These are phyloP conservation scores for Epizoanthus stellaris DNA, from an alignment of 92 coral and sea anemone species.

Conservation along the genomic window DNA sequence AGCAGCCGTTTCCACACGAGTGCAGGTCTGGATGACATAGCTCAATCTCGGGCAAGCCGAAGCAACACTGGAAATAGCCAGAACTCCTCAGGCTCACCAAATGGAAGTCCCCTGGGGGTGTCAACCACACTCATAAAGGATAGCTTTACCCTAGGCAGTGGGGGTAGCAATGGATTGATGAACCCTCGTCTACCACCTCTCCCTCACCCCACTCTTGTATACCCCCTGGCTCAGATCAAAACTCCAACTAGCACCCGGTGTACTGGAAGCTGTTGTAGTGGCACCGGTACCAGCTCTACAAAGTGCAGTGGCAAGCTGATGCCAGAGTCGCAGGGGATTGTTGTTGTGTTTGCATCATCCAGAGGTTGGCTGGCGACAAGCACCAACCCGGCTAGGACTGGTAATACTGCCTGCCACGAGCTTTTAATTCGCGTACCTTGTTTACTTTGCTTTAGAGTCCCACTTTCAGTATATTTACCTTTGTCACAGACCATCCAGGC, in stretches of 20 bases:
- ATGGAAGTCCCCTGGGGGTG: slow-evolving; percentile 81
- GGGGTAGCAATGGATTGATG: slow-evolving; percentile 87
- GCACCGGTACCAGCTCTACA: slow-evolving; percentile 68
- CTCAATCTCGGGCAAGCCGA: slow-evolving; percentile 79
- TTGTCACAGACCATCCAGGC: not conserved
- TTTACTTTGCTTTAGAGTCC: slow-evolving; percentile 13
- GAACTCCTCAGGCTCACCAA: slow-evolving; percentile 80
- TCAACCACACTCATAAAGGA: slow-evolving; percentile 74
- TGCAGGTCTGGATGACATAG: slow-evolving; percentile 98
- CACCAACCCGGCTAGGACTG: slow-evolving; percentile 80
- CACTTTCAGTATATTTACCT: not conserved
- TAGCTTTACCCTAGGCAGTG: slow-evolving; percentile 64
- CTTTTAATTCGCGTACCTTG: not conserved
- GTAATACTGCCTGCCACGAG: slow-evolving; percentile 24
- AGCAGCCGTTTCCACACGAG: slow-evolving; percentile 99
- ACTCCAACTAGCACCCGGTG: slow-evolving; percentile 87
- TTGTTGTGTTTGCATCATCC: slow-evolving; percentile 80
- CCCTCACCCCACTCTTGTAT: slow-evolving; percentile 82
- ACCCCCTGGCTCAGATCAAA: slow-evolving; percentile 90
- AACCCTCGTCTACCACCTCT: slow-evolving; percentile 98
- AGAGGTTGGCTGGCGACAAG: slow-evolving; percentile 96
- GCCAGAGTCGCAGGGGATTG: slow-evolving; percentile 86
- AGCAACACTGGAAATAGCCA: slow-evolving; percentile 62
- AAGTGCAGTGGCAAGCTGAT: slow-evolving; percentile 87
- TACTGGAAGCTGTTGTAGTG: slow-evolving; percentile 88